A percentile compares a stretch with the other conserved stretches of the same genome.
Conservation (phyloP, 2,888 invertebrate genomes). For the Catotricha subobsoleta region DNA sequence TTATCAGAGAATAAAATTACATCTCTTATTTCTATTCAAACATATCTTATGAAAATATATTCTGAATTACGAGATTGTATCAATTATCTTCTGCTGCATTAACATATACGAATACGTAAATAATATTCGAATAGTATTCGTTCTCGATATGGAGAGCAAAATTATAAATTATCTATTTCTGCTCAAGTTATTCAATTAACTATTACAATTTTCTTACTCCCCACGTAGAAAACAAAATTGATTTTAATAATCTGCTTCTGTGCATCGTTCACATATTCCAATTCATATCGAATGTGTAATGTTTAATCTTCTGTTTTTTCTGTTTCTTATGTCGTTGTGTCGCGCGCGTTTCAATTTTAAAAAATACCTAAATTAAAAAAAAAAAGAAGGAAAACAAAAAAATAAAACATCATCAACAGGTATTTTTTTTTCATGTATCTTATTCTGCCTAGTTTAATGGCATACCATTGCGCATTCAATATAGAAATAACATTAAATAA, state of each 20-base stretch:
- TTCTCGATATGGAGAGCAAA: conserved; percentile 1
- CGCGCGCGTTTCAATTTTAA: background rate
- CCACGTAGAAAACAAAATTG: conserved; percentile 3
- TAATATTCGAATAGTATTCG: too few relatives aligned
- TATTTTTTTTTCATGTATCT: too few relatives aligned
- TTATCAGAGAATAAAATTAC: too few relatives aligned
- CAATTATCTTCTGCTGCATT: too few relatives aligned
- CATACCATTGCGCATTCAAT: too few relatives aligned
- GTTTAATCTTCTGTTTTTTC: background rate
- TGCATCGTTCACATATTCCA: background rate
- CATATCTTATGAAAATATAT: too few relatives aligned
- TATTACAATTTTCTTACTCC: conserved; percentile 1
- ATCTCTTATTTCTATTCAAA: too few relatives aligned
- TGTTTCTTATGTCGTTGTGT: background rate
- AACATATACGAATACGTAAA: too few relatives aligned
- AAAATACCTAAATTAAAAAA: background rate
- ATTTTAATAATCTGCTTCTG: conserved; percentile 4
- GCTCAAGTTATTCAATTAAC: conserved; percentile 7
- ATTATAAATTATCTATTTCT: conserved; percentile 6
- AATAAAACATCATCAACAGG: background rate
- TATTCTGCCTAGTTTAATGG: too few relatives aligned
- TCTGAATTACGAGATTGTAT: too few relatives aligned
- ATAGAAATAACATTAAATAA: too few relatives aligned
- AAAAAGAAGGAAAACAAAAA: background rate
- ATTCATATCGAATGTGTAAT: background rate